Base-by-base conservation (phyloP, 2,113 vertebrate species). In the Notarius quadriscutis region DNA sequence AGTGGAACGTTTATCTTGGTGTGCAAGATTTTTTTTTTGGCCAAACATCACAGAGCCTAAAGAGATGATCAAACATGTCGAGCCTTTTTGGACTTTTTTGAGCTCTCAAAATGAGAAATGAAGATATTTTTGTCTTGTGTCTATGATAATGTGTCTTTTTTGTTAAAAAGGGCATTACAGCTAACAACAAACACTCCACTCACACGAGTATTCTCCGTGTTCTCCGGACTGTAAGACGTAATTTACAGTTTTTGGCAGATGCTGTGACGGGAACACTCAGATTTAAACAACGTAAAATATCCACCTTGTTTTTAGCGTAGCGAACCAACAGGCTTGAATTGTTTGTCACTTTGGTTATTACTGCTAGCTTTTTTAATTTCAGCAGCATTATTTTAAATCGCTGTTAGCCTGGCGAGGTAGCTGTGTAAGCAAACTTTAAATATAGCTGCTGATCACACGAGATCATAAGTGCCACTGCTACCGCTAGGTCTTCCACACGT, bases 121-220 rank as follows among this genome's bases (percentile, higher is more conserved):
- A 41, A 81, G 15, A 30, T 60, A 7, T 84, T 84, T 83, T 83
- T 75, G 27, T 30, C 51, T 18, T 14, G 51, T 71, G 65, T 57
- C n/a, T 15, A 30, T 41, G 69, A 63, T 6, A 34, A 27, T 27
- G n/a, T 41, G 27, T 84, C 65, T 84, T 84, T 63, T 83, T 87
- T 87, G 79, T 72, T 81, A 72, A 83, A 80, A 85, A 69, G 84
- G 88, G 88, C 88, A 89, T 89, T 89, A 89, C 27, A 72, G 67
- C 79, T 87, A 55, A 82, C 74, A 17, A 27, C 75, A 7, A 22
- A 55, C 79, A 55, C 58, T 85, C 87, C 71, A 48, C 18, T 69
- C 63, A 69, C 74, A 48, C 9, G 11, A 41, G 8, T 34, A 0
- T 57, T n/a, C 69, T 69, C 74, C 41, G 18, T 34, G 7, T 18